Conservation (phyloP, 1,140 invertebrate genomes). For the Limonius californicus region DNA sequence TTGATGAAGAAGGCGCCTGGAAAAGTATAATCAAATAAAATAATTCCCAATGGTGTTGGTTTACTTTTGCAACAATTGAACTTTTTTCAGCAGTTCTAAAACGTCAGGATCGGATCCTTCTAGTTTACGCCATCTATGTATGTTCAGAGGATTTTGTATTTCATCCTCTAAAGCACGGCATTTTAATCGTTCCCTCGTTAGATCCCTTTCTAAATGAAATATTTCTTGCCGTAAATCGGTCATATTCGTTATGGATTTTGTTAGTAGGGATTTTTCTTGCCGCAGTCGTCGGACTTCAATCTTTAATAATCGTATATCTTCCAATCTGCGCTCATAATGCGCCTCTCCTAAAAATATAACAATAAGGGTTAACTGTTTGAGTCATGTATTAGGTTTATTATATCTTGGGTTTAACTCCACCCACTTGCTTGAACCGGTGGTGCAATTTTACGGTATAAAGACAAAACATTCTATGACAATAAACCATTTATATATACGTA, state of each 20-base stretch:
- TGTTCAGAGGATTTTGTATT: conserved; percentile 68
- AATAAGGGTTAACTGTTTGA: too few species aligned
- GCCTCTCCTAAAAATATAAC: conserved; percentile 51
- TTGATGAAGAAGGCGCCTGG: conserved; percentile 50
- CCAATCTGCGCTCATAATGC: conserved; percentile 58
- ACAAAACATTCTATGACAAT: too few species aligned
- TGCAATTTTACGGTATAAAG: too few species aligned
- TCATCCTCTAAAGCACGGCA: conserved; percentile 68
- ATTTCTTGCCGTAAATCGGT: conserved; percentile 58
- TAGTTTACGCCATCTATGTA: conserved; percentile 69
- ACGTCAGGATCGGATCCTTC: conserved; percentile 63
- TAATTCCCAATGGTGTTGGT: conserved; percentile 35
- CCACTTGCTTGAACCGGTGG: too few species aligned
- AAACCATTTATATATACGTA: too few species aligned
- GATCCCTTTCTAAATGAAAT: conserved; percentile 61
- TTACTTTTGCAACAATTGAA: conserved; percentile 61
- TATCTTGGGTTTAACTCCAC: too few species aligned
- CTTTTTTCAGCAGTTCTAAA: conserved; percentile 61
- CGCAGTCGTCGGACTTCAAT: conserved; percentile 62
- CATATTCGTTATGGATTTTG: conserved; percentile 50
- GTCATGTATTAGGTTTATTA: too few species aligned
- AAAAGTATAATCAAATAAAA: conserved; percentile 23
- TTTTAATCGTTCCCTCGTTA: conserved; percentile 60
- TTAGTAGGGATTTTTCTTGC: conserved; percentile 50
- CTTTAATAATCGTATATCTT: conserved; percentile 65